Evolutionary conservation across 2,888 invertebrate genomes (phyloP), one percentile per base, ranked within the genome.

Genomic region (Aspidapion aeneum): DNA sequence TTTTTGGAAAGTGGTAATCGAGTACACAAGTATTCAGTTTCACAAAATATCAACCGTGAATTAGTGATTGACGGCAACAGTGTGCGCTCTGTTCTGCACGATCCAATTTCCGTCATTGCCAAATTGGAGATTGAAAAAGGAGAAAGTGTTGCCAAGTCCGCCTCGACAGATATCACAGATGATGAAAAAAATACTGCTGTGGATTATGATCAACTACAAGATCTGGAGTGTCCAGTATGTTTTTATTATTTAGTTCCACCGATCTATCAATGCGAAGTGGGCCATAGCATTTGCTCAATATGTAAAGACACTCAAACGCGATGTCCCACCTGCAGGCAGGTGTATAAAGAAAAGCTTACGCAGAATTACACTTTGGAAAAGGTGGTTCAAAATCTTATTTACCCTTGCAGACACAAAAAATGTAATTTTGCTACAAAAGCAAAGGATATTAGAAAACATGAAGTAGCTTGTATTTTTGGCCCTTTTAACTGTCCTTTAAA

Each of bases 211-310:
- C 57, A 59, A 17, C 49, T 67, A 17, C 7, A 48, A 20, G 67
- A 66, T 21, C 56, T 79, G 2, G 78, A 78, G 68, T 79, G 79
- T 66, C 75, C 76, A 1, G 73, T 78, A 7, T 78, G 78, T 65
- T 69, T 77, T 52, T 73, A 75, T 19, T 75, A 76, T 57, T 76
- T 78, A 74, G 66, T 74, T 1, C 75, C 78, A 1, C 78, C 78
- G 0, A 79, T 79, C 61, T 72, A 66, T 54, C 76, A 77, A 66
- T 79, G 79, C 66, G 62, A 57, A 56, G 49, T 18, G 18, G 67
- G 67, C 16, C 78, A 78, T 65, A 76, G 76, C 63, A 72, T 78
- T 49, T 79, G 79, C 66, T 60, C 61, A 16, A 21, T 21, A 5
- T 78, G 78, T 65, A 76, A 73, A 65, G 54, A 68, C 1, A 18